A percentile compares a stretch with the other conserved stretches of the same genome.
Evolutionary conservation across 2,888 invertebrate species (phyloP).

Genomic region (Laothoe populi): DNA sequence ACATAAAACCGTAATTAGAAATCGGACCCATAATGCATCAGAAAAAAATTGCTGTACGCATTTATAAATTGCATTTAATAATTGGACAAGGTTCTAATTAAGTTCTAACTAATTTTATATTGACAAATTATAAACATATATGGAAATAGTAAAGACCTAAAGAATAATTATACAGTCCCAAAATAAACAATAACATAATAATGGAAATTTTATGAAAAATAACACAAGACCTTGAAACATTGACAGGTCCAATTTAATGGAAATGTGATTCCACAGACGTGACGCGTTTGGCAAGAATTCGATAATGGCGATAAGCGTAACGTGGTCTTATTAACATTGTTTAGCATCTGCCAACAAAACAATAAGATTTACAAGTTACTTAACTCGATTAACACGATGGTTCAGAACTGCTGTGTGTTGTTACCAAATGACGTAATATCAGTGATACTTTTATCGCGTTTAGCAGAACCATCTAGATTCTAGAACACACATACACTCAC

Average conservation of each 20-base stretch:
- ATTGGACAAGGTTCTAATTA: no score
- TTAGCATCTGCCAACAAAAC: slow-evolving; percentile 11
- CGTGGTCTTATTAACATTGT: slow-evolving; percentile 5
- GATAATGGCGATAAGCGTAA: slow-evolving; percentile 9
- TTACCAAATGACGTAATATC: neutral
- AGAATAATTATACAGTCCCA: neutral
- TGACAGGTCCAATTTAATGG: neutral
- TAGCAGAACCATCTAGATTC: no score
- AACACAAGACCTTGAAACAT: slow-evolving; percentile 4
- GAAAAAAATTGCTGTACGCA: no score
- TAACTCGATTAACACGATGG: neutral
- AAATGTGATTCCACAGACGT: neutral
- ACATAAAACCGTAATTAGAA: neutral
- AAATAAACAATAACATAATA: neutral
- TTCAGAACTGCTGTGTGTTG: neutral
- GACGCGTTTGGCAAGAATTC: slow-evolving; percentile 17
- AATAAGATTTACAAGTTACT: neutral
- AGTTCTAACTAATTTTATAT: no score
- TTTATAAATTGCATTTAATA: no score
- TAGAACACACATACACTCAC: no score
- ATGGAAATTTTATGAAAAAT: neutral
- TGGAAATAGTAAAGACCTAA: no score
- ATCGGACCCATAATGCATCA: neutral
- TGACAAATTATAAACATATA: no score
- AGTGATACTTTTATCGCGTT: neutral